phyloP scores from a whole-genome alignment of 2,888 invertebrate genomes.

The Dusona sp. region DNA sequence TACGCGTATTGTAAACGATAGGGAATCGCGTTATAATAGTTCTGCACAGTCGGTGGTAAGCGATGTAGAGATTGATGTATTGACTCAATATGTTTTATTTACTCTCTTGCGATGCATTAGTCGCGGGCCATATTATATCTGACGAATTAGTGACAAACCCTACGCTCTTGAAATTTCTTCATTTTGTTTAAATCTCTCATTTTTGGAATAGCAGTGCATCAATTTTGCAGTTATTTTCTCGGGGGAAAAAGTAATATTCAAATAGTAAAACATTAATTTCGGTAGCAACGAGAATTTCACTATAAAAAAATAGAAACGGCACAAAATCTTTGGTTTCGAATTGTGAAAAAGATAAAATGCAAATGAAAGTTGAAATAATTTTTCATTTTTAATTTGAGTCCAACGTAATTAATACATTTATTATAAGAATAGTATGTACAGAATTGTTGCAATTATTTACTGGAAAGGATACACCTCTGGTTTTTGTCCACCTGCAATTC shows the following conservation, averaged over 20 bases:
- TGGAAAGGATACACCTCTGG: not conserved
- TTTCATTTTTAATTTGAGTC: not conserved
- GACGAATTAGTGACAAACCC: slow-evolving; percentile 11
- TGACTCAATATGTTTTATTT: slow-evolving; percentile 47
- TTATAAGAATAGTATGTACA: too few relatives aligned
- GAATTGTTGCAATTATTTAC: too few relatives aligned
- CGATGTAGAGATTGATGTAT: slow-evolving; percentile 73
- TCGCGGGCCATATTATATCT: not conserved
- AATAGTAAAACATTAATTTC: not conserved
- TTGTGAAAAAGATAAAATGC: too few relatives aligned
- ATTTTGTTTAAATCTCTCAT: not conserved
- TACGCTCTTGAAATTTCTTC: not conserved
- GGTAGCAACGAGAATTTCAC: not conserved
- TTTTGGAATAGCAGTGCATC: not conserved
- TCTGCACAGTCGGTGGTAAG: slow-evolving; percentile 60
- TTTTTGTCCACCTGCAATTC: not conserved
- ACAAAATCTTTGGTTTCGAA: too few relatives aligned
- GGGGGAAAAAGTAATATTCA: not conserved
- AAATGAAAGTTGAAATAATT: too few relatives aligned
- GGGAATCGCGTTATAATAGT: slow-evolving; percentile 70
- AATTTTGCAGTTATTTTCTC: not conserved
- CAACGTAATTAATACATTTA: too few relatives aligned
- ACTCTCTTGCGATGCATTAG: not conserved
- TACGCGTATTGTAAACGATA: slow-evolving; percentile 33
- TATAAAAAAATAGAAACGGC: not conserved